Evolutionary conservation across 2,888 invertebrate species (phyloP).

Genomic region (Harpalus rufipes): DNA sequence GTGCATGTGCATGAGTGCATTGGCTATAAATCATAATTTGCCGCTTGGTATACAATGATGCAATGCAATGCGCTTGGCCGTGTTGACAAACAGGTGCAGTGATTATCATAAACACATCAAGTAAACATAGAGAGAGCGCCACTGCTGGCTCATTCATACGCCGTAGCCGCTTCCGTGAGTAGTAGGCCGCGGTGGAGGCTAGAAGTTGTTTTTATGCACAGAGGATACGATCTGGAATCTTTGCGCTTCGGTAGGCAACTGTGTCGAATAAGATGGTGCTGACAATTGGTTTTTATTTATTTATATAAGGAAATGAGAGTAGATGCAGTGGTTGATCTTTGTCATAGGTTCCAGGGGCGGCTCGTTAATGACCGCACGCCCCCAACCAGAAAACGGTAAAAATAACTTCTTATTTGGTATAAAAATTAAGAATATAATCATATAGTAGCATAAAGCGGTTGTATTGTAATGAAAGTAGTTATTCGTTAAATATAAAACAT

Average conservation of each 20-base stretch:
- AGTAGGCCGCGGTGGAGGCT: neutral
- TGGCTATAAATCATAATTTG: constrained; percentile 3
- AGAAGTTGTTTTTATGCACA: neutral
- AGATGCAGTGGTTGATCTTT: neutral
- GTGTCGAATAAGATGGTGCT: neutral
- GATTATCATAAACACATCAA: constrained; percentile 60
- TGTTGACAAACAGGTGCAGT: constrained; percentile 63
- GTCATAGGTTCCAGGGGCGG: too few species aligned
- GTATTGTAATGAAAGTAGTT: too few species aligned
- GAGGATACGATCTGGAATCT: neutral
- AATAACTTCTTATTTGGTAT: too few species aligned
- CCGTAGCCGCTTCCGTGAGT: neutral
- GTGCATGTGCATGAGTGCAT: neutral
- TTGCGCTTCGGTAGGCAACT: neutral
- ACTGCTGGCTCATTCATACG: constrained; percentile 3
- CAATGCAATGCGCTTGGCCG: neutral
- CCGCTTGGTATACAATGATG: neutral
- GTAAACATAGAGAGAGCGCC: constrained; percentile 33
- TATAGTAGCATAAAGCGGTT: too few species aligned
- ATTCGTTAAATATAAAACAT: too few species aligned
- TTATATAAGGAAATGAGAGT: neutral
- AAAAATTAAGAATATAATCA: too few species aligned
- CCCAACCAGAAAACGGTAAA: too few species aligned
- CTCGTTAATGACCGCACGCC: too few species aligned
- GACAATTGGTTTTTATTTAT: neutral